Evolutionary conservation across 2,113 vertebrate genomes (phyloP).

Genomic region (Dromiciops gliroides): DNA sequence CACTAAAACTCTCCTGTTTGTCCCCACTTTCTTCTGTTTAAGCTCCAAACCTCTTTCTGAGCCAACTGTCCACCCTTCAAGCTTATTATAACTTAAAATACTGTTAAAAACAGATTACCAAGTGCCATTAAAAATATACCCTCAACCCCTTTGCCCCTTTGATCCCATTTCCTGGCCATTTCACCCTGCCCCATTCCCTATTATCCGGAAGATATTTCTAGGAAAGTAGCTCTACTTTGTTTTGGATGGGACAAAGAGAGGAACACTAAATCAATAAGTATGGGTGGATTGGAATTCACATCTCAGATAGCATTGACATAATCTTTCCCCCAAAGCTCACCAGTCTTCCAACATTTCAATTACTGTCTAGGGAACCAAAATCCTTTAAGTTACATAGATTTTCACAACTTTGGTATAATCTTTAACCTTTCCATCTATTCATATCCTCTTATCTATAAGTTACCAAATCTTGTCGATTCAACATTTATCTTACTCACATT

Average conservation of each 20-base stretch:
- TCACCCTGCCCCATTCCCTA: no score
- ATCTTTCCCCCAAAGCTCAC: background rate
- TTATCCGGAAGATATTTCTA: background rate
- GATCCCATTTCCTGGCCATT: background rate
- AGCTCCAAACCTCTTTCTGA: background rate
- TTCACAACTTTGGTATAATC: background rate
- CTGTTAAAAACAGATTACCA: no score
- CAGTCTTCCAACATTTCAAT: background rate
- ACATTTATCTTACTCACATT: background rate
- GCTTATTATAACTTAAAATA: background rate
- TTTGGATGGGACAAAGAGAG: background rate
- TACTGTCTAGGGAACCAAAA: background rate
- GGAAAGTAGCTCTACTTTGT: background rate
- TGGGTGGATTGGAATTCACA: background rate
- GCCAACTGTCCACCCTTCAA: background rate
- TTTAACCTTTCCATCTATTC: background rate
- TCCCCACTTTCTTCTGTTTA: background rate
- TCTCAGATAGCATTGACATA: background rate
- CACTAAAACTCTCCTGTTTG: background rate
- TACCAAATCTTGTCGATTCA: background rate
- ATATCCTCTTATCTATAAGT: background rate
- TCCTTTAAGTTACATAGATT: background rate
- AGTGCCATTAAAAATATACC: no score
- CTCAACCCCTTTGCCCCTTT: no score
- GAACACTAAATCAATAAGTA: background rate